phyloP scores from a whole-genome alignment of 2,113 vertebrate genomes.

The Capra hircus region DNA sequence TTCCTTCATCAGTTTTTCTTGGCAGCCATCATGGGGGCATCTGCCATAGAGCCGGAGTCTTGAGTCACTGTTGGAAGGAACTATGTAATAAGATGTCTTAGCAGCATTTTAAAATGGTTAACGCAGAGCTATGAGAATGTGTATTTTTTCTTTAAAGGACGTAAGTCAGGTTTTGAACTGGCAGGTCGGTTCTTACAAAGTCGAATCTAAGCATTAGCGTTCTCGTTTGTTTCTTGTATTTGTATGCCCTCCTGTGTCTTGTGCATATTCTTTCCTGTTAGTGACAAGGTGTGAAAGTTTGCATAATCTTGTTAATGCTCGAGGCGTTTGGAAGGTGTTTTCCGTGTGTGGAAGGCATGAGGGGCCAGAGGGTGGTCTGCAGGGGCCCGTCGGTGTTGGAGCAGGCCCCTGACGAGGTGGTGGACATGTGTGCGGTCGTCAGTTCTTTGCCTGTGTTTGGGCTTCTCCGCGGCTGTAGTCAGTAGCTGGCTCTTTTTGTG shows the following conservation, averaged over 20 bases:
- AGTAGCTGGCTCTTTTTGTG: too few relatives aligned
- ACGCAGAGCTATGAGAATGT: neutral
- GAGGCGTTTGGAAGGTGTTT: neutral
- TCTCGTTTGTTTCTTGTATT: neutral
- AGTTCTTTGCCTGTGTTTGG: neutral
- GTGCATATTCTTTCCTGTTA: neutral
- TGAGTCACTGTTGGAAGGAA: constrained; percentile 56
- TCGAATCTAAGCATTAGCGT: neutral
- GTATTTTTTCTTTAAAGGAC: neutral
- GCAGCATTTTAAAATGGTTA: constrained; percentile 14
- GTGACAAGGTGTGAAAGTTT: neutral
- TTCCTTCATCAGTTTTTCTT: constrained; percentile 74
- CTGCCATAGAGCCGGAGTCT: constrained; percentile 71
- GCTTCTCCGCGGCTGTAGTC: neutral
- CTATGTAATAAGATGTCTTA: constrained; percentile 63
- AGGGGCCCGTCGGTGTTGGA: neutral
- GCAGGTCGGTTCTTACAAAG: neutral
- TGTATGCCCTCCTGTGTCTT: neutral
- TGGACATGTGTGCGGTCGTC: fast-evolving
- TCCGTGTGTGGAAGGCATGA: neutral
- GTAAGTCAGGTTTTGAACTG: neutral
- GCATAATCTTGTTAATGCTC: neutral
- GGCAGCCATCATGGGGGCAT: constrained; percentile 48
- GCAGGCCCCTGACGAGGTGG: fast-evolving
- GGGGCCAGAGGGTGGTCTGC: neutral